These are phyloP conservation scores for Nycticryphes semicollaris DNA, from an alignment of 2,113 vertebrate species.

Conservation along the genomic window DNA sequence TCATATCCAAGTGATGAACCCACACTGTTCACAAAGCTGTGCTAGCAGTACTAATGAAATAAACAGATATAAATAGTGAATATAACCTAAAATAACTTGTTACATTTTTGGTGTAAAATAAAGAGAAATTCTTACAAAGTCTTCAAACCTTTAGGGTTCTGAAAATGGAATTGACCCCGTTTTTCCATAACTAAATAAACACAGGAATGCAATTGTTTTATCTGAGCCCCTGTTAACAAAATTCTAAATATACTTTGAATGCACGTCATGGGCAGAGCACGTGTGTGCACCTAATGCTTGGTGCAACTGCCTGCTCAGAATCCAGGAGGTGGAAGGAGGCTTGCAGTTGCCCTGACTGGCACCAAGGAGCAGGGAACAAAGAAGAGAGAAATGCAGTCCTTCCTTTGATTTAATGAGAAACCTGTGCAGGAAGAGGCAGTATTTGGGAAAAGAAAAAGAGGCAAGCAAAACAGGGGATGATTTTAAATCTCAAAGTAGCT, in stretches of 20 bases:
- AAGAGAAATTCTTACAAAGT: not conserved
- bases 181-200: not conserved
- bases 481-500: not conserved
- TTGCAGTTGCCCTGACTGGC: not conserved
- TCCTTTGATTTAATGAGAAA: not conserved
- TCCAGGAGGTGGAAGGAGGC: not conserved
- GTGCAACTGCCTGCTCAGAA: not conserved
- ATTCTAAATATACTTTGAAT: not conserved
- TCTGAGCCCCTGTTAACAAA: not conserved
- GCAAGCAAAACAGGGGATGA: not conserved
- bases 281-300: not conserved
- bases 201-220: not conserved
- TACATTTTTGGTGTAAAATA: not conserved
- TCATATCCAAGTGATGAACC: not conserved
- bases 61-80: constrained; percentile 12
- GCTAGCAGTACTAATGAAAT: not conserved
- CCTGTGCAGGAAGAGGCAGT: not conserved
- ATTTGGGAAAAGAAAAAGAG: not conserved
- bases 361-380: not conserved
- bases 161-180: not conserved
- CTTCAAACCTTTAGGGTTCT: not conserved
- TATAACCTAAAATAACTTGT: constrained; percentile 3
- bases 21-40: not conserved
- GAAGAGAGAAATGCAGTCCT: not conserved
- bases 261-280: not conserved